Evolutionary conservation across 1,140 invertebrate genomes (phyloP), one percentile per base, ranked within the genome.

Genomic region (Wasmannia auropunctata): DNA sequence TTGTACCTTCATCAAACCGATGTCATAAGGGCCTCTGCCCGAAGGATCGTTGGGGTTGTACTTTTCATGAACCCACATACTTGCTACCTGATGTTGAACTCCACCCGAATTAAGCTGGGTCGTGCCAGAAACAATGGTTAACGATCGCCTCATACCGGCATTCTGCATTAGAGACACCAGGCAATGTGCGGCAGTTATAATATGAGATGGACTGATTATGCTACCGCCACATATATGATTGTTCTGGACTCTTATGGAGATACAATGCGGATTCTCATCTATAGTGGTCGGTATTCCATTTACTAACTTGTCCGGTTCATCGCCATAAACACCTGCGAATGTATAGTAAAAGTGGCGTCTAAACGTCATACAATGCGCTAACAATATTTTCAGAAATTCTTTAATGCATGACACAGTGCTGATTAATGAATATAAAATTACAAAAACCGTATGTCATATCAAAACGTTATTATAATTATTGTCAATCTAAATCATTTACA

Each of bases 101-200:
- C 80, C 80, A 28, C n/a, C 80, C 1, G 8, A 22, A 37, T 16
- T 37, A 14, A 84, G 70, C 0, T 19, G 16, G 0, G 51, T 84
- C 2, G 56, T 76, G 14, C 80, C 80, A 40, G 22, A 7, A 3
- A 84, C 54, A 46, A 84, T 14, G 5, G 19, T 56, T 6, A 37
- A 3, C 37, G 34, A 8, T 56, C 4, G 0, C 2, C 25, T 77
- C 11, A 46, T 8, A 22, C 0, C 0, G 8, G 49, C 0, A 14
- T 80, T 2, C 1, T 34, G 25, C 0, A 28, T 0, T 28, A 72
- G 14, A 19, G 51, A 37, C 7, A 0, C 10, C 14, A 60, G 10
- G 4, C 80, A 84, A 62, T 84, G 69, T 0, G 14, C 80, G 16
- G 80, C 80, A 19, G 69, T 84, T n/a, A 84, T 1, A 1, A 84